Percentiles rank a stretch among this genome's conserved stretches.
These are phyloP conservation scores for Heliconius nattereri DNA, from an alignment of 1,140 invertebrate species.

Conservation along the genomic window DNA sequence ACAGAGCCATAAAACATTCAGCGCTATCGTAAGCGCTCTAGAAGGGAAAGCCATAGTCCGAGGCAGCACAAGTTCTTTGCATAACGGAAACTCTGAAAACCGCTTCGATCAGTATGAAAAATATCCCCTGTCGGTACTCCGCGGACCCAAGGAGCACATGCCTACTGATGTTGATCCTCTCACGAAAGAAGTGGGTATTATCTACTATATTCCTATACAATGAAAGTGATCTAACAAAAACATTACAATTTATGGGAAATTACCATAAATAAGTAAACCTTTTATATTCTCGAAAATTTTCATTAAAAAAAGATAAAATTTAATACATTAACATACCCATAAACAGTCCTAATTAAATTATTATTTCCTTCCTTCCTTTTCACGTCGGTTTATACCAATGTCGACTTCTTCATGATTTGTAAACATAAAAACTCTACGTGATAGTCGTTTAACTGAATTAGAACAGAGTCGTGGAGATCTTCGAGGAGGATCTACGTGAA, in stretches of 20 bases:
- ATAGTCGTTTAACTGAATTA: too few species aligned
- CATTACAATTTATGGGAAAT: not conserved
- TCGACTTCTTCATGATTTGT: too few species aligned
- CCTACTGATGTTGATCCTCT: slow-evolving; percentile 91
- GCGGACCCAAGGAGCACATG: slow-evolving; percentile 88
- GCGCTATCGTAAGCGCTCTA: slow-evolving; percentile 83
- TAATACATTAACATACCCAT: too few species aligned
- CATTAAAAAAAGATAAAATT: too few species aligned
- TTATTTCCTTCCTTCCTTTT: too few species aligned
- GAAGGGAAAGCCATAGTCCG: slow-evolving; percentile 81
- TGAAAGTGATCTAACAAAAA: not conserved
- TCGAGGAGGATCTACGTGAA: too few species aligned
- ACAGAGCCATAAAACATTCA: slow-evolving; percentile 85
- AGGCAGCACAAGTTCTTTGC: slow-evolving; percentile 73
- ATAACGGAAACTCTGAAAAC: slow-evolving; percentile 77
- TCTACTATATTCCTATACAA: not conserved
- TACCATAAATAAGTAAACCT: too few species aligned
- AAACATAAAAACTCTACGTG: too few species aligned
- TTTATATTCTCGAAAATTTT: too few species aligned
- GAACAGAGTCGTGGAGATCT: too few species aligned
- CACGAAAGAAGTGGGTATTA: slow-evolving; percentile 87
- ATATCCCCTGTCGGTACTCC: slow-evolving; percentile 88
- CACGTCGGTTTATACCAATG: too few species aligned
- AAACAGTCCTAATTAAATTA: too few species aligned
- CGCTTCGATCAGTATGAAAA: slow-evolving; percentile 89